Conservation (phyloP, 1,140 invertebrate genomes). For the Macrotrachela quadricornifera region DNA sequence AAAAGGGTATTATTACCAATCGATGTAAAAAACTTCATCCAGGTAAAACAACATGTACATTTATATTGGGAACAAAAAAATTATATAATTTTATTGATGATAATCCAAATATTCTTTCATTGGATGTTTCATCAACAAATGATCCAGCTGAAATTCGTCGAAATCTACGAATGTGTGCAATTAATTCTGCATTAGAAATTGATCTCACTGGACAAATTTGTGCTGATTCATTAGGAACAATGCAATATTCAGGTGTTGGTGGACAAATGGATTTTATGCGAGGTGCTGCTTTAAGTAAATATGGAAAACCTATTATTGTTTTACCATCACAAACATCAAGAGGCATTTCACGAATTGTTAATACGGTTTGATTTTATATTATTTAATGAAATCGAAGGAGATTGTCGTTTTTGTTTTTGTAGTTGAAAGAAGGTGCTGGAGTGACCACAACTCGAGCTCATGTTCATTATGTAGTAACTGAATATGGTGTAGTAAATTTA, state of each 20-base stretch:
- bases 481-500: conserved; percentile 65
- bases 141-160: conserved; percentile 45
- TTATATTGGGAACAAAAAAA: conserved; percentile 58
- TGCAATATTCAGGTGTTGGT: conserved; percentile 38
- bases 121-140: conserved; percentile 39
- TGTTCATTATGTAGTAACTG: conserved; percentile 75
- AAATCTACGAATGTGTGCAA: conserved; percentile 73
- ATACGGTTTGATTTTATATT: too few relatives aligned
- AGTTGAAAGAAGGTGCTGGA: conserved; percentile 49
- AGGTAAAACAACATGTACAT: conserved; percentile 64
- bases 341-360: conserved; percentile 64
- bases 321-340: conserved; percentile 60
- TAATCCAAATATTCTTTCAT: conserved; percentile 63
- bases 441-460: conserved; percentile 77
- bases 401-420: neutral
- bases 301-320: conserved; percentile 77
- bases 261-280: conserved; percentile 87
- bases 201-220: conserved; percentile 78
- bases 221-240: conserved; percentile 70
- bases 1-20: conserved; percentile 62
- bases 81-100: conserved; percentile 76
- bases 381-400: neutral
- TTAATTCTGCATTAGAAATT: conserved; percentile 84
- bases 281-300: conserved; percentile 63
- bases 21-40: conserved; percentile 52